Percentiles rank a stretch among this genome's conserved stretches.
phyloP scores from a whole-genome alignment of 1,140 invertebrate species.

The Chironomus tepperi region DNA sequence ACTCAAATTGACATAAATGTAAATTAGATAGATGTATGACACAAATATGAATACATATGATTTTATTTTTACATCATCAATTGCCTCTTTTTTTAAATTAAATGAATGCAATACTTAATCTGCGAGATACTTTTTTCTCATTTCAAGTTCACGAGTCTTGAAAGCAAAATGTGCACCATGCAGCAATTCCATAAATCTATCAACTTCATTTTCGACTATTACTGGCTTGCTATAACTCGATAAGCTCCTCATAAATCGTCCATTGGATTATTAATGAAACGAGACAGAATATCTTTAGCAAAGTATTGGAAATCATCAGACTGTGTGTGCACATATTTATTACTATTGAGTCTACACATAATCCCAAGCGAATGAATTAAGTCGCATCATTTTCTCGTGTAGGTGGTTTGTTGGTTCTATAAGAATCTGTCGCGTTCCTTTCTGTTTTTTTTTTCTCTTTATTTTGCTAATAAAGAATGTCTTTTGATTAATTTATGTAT shows the following conservation, averaged over 20 bases:
- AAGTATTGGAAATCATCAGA: not conserved
- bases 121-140: not conserved
- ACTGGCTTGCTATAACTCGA: not conserved
- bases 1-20: slow-evolving; percentile 1
- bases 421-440: not conserved
- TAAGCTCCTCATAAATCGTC: not conserved
- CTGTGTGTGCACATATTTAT: not conserved
- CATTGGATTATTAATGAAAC: slow-evolving; percentile 1
- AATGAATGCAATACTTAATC: not conserved
- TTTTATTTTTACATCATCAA: not conserved
- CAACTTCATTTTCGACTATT: not conserved
- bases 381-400: not conserved
- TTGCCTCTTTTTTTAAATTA: not conserved
- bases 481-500: not conserved
- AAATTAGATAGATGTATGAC: not conserved
- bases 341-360: not conserved
- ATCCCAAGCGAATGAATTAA: not conserved
- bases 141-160: slow-evolving; percentile 3
- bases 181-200: not conserved
- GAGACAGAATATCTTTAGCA: not conserved
- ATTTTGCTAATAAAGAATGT: not conserved
- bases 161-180: not conserved
- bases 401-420: not conserved
- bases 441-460: not conserved
- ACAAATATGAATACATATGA: not conserved